A percentile compares a stretch with the other conserved stretches of the same genome.
phyloP scores from a whole-genome alignment of 2,888 invertebrate genomes.

The Leucophora obtusa region DNA sequence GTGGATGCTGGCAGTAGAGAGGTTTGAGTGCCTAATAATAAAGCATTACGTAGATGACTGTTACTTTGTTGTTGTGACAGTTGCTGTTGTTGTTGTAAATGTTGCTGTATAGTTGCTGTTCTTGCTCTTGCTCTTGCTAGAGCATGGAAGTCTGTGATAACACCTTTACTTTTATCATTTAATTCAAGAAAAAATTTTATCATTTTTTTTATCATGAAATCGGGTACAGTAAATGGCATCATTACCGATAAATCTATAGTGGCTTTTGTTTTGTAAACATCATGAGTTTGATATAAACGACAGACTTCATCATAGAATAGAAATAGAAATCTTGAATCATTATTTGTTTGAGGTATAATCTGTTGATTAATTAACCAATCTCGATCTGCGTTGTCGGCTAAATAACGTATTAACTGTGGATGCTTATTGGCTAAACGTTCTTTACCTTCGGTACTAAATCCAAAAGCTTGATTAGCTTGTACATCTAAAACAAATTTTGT shows the following conservation, averaged over 20 bases:
- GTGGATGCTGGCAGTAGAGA: conserved; percentile 11
- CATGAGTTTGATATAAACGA: conserved; percentile 80
- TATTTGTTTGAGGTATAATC: conserved; percentile 82
- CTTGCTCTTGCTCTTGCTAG: conserved; percentile 66
- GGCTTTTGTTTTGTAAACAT: conserved; percentile 80
- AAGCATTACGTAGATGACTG: conserved; percentile 76
- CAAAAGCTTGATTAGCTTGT: conserved; percentile 78
- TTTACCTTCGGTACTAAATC: conserved; percentile 78
- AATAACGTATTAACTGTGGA: conserved; percentile 83
- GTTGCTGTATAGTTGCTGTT: conserved; percentile 7
- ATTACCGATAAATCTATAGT: conserved; percentile 76
- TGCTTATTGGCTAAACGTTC: conserved; percentile 83
- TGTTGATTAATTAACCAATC: conserved; percentile 82
- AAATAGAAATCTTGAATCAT: conserved; percentile 82
- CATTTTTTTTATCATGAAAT: conserved; percentile 83
- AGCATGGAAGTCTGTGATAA: conserved; percentile 77
- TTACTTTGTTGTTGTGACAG: conserved; percentile 64
- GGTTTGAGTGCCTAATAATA: conserved; percentile 72
- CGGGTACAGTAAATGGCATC: conserved; percentile 81
- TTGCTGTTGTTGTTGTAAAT: conserved; percentile 11
- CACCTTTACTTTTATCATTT: conserved; percentile 77
- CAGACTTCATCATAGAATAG: conserved; percentile 82
- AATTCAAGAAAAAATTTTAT: conserved; percentile 78
- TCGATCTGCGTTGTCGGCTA: conserved; percentile 83
- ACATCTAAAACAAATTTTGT: conserved; percentile 82